Conservation (phyloP, 1,140 invertebrate genomes). For the Fopius arisanus region DNA sequence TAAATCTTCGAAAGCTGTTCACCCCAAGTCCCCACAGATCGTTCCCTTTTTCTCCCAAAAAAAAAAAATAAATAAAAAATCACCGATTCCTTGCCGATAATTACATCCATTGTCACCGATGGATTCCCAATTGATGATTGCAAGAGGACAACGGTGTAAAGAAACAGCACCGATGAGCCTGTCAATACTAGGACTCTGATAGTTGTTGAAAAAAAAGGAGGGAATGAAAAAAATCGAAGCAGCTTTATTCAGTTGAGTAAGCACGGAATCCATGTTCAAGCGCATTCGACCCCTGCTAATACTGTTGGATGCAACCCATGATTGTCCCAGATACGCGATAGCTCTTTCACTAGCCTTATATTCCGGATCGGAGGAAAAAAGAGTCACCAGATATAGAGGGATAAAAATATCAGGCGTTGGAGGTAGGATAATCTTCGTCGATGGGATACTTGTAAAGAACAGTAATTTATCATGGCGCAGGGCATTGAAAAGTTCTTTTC, state of each 20-base stretch:
- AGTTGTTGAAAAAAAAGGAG: no score
- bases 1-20: no score
- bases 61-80: no score
- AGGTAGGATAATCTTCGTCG: neutral
- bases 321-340: slow-evolving; percentile 1
- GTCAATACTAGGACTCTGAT: neutral
- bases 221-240: neutral
- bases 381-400: neutral
- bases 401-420: neutral
- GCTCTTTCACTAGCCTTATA: neutral
- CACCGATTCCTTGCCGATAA: no score
- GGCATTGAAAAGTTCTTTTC: neutral
- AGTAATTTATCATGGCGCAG: neutral
- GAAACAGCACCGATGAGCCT: neutral
- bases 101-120: no score
- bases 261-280: neutral
- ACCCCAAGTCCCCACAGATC: no score
- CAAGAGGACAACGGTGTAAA: no score
- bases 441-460: neutral
- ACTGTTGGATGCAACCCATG: neutral
- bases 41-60: no score
- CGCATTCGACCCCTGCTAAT: neutral
- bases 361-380: neutral
- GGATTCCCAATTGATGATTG: no score
- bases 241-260: slow-evolving; percentile 1